Conservation (phyloP, 1,140 invertebrate genomes). For the Halyomorpha halys region DNA sequence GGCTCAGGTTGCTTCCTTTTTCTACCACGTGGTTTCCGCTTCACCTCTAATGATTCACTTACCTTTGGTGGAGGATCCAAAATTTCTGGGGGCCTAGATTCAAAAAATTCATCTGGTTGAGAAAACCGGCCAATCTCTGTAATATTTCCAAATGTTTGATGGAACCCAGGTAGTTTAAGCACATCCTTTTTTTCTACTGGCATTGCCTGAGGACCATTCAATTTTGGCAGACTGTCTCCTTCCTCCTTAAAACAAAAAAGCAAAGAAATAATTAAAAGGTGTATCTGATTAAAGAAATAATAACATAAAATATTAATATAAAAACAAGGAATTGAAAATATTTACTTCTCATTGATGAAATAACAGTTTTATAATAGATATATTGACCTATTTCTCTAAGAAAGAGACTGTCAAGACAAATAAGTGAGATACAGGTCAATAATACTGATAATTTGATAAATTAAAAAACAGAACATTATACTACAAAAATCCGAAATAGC, state of each 20-base stretch:
- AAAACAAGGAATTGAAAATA: too few relatives aligned
- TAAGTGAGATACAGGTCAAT: too few relatives aligned
- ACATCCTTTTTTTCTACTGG: constrained; percentile 23
- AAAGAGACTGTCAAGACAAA: too few relatives aligned
- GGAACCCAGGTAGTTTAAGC: constrained; percentile 55
- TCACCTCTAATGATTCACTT: constrained; percentile 3
- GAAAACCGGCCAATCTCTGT: constrained; percentile 64
- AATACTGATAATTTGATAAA: too few relatives aligned
- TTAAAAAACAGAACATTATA: too few relatives aligned
- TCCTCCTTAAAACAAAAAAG: constrained; percentile 16
- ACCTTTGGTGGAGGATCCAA: constrained; percentile 13
- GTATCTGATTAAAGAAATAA: too few relatives aligned
- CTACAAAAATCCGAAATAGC: too few relatives aligned
- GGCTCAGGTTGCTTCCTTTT: constrained; percentile 27
- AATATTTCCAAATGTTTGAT: constrained; percentile 59
- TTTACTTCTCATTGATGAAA: too few relatives aligned
- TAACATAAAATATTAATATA: too few relatives aligned
- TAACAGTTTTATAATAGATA: too few relatives aligned
- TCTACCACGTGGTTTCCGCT: constrained; percentile 23
- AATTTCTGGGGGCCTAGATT: constrained; percentile 27
- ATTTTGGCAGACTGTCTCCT: constrained; percentile 21
- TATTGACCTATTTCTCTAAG: too few relatives aligned
- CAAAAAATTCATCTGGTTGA: constrained; percentile 41
- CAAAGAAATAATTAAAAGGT: too few relatives aligned
- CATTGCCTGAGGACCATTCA: constrained; percentile 12